Base-by-base conservation (phyloP, 2,888 invertebrate genomes). In the Drosophila lacicola region DNA sequence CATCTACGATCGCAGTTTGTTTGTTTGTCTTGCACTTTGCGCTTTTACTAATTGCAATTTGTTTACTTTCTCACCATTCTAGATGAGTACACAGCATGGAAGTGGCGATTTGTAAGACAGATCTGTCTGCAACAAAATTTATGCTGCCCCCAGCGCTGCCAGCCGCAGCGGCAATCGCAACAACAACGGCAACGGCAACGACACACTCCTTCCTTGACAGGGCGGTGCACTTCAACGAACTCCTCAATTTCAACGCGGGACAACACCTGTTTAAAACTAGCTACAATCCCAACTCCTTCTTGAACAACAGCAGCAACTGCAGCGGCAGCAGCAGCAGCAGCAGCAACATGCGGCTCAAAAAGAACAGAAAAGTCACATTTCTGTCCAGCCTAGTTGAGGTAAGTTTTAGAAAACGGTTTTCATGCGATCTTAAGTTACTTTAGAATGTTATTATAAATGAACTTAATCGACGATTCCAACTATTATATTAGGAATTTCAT, bases 291-390 rank as follows among this genome's bases (percentile, higher is more conserved):
- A 75, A 39, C 33, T 54, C 69, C 8, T 55, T 56, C 14, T 47
- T 68, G 11, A 87, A 61, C 66, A 70, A 25, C 68, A 63, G 5
- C 62, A 75, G 3, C 56, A 70, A 33, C 68, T 65, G 29, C 65
- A 74, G 1, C 68, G 57, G 1, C 77, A 58, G 25, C 63, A 70
- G 10, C 50, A 46, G 8, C 60, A 47, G 39, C 66, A 57, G 19
- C 74, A 76, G 71, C 82, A 91, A 80, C 74, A 92, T 92, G 92
- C 90, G 92, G 80, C 86, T 92, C 71, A 92, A 92, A 85, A 92
- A 92, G 89, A 92, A 91, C 88, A 91, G 92, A 49, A 91, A 91
- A 90, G 92, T 92, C 36, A 92, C 91, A 74, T 92, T 92, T 90
- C 81, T 92, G 64, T 86, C 92, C 80, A 92, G 92, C 79, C 83